phyloP scores from a whole-genome alignment of 2,797 vertebrate genomes.

The Natrix natrix region DNA sequence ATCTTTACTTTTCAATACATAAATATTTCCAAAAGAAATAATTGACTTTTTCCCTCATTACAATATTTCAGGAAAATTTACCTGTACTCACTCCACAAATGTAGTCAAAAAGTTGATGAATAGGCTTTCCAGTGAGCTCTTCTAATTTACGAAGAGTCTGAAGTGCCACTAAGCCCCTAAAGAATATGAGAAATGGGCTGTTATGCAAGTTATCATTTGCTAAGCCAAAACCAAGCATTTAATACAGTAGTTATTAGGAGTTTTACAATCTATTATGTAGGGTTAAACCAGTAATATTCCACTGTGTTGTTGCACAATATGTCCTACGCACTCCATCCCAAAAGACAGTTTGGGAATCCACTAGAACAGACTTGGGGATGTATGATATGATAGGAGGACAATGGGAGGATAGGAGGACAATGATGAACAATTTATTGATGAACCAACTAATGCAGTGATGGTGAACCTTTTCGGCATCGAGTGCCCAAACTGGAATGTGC shows the following conservation, averaged over 20 bases:
- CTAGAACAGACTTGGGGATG: not conserved
- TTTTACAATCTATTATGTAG: not conserved
- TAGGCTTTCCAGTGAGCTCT: slow-evolving; percentile 86
- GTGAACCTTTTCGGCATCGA: too few relatives aligned
- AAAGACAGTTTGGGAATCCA: not conserved
- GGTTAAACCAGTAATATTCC: not conserved
- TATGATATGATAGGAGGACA: not conserved
- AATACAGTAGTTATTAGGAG: not conserved
- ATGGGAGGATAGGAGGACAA: not conserved
- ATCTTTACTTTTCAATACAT: not conserved
- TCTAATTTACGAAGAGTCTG: slow-evolving; percentile 90
- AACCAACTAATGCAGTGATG: not conserved
- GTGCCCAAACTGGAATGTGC: too few relatives aligned
- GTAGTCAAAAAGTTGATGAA: slow-evolving; percentile 94
- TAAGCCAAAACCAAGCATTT: not conserved
- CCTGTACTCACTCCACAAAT: slow-evolving; percentile 99
- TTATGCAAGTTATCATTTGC: not conserved
- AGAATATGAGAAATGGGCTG: slow-evolving; percentile 51
- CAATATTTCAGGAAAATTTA: slow-evolving; percentile 59
- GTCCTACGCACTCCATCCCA: not conserved
- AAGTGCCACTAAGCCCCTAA: slow-evolving; percentile 90
- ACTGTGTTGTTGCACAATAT: not conserved
- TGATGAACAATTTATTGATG: not conserved
- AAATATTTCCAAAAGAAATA: not conserved
- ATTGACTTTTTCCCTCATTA: not conserved